A percentile compares a stretch with the other conserved stretches of the same genome.
Evolutionary conservation across 37 sponge, comb jelly and placozoan genomes (phyloP).

Genomic region (Agelas oroides): DNA sequence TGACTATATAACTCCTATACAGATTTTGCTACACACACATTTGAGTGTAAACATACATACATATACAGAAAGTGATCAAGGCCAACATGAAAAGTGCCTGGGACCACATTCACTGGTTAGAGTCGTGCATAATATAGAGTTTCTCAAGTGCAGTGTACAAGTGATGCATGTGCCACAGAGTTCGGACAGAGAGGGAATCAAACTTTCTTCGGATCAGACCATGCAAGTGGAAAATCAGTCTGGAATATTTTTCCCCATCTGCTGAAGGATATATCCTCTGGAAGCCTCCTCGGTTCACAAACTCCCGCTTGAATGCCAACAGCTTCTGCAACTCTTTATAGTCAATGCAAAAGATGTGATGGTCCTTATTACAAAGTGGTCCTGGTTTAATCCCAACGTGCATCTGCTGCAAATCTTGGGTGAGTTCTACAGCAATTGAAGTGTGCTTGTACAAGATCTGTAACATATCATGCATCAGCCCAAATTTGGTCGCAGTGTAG

Average conservation of each 20-base stretch:
- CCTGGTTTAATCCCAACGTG: constrained; percentile 72
- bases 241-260: constrained; percentile 53
- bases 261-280: constrained; percentile 69
- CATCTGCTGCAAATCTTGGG: constrained; percentile 21
- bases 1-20: too few species aligned
- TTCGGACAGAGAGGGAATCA: constrained; percentile 13
- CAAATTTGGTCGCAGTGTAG: constrained; percentile 86
- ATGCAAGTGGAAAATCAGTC: constrained; percentile 55
- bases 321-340: constrained; percentile 54
- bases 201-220: constrained; percentile 15
- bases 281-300: constrained; percentile 62
- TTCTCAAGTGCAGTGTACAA: constrained; percentile 64
- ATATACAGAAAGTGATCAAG: too few species aligned
- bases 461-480: constrained; percentile 77
- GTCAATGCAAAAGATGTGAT: constrained; percentile 66
- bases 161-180: constrained; percentile 63
- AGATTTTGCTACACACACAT: too few species aligned
- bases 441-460: constrained; percentile 63
- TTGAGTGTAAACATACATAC: too few species aligned
- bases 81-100: too few species aligned
- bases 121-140: too few species aligned
- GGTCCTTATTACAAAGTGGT: constrained; percentile 35
- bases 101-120: too few species aligned
- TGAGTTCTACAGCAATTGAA: constrained; percentile 35
- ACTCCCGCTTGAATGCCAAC: constrained; percentile 64